Percentiles rank a stretch among this genome's conserved stretches.
Evolutionary conservation across 2,888 invertebrate species (phyloP).

Genomic region (Strigamia transsilvanica): DNA sequence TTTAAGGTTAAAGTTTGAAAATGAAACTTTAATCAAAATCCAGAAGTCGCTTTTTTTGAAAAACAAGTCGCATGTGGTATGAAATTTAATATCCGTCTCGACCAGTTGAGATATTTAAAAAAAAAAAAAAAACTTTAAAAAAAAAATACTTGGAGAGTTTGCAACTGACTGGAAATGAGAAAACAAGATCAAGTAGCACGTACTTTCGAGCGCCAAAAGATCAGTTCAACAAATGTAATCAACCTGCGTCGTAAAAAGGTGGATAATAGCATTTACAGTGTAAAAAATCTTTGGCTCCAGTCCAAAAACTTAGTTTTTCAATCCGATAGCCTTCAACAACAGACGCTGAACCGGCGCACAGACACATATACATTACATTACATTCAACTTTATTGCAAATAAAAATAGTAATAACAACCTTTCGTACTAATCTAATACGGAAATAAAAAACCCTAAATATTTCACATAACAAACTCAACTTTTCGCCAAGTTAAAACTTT

Average conservation of each 20-base stretch:
- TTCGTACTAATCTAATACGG: not conserved
- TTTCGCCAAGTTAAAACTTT: not conserved
- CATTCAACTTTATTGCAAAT: not conserved
- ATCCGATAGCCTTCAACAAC: not conserved
- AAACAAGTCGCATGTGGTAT: not conserved
- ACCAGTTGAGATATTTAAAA: not conserved
- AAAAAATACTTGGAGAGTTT: not conserved
- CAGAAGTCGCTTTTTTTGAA: no score
- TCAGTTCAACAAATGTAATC: no score
- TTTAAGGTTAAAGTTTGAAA: not conserved
- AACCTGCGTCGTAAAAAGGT: not conserved
- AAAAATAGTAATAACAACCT: not conserved
- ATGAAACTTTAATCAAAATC: not conserved
- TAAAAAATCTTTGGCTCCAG: not conserved
- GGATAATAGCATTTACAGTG: not conserved
- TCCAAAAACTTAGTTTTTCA: not conserved
- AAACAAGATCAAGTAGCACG: not conserved
- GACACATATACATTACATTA: not conserved
- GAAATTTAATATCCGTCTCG: not conserved
- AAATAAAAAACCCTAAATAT: not conserved
- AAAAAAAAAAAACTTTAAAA: not conserved
- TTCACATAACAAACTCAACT: not conserved
- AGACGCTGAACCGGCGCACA: not conserved
- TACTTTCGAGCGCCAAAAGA: no score
- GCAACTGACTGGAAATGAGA: not conserved